Evolutionary conservation across 2,888 invertebrate species (phyloP), one percentile per base, ranked within the genome.

Genomic region (Gortyna flavago): DNA sequence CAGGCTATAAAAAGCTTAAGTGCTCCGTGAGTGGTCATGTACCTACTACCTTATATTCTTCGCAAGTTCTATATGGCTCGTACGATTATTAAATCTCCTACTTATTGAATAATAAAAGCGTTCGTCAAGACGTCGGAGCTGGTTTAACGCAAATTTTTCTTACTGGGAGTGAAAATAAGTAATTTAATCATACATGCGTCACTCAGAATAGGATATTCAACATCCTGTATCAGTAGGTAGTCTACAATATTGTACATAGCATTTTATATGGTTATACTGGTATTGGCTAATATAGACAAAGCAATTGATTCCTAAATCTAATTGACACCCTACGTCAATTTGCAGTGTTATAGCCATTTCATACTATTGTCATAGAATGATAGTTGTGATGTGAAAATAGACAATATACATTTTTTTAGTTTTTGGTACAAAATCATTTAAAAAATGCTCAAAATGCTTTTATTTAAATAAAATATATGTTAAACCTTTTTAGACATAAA

Each of bases 1-100:
- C 54, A 38, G 72, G 35, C 65, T 79, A 84, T 87, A 89, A 88
- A 89, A 89, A 70, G 38, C 70, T 70, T 80, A 86, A 88, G 88
- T 88, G 89, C 88, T 82, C 61, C 57, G 62, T 82, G 83, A 81
- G 88, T 82, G 80, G 66, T 70, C 72, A 74, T 73, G 41, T 69
- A 59, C 6, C n/a, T 71, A 74, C 41, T 68, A 32, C 76, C 75
- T 69, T 81, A 78, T 74, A 86, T 64, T 59, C 41, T 59, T 57
- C 21, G 44, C 29, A 83, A 66, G 75, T 77, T 66, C 75, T 72
- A 75, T 82, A 66, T 66, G 62, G 57, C 18, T 9, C 21, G 57
- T 38, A 57, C 38, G 51, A 72, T 85, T 85, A 83, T 81, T 85
- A 77, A 72, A 76, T 81, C 72, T 51, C n/a, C 51, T 35, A 35